Evolutionary conservation across 2,113 vertebrate species (phyloP).

Genomic region (Paracyprichromis sp.): DNA sequence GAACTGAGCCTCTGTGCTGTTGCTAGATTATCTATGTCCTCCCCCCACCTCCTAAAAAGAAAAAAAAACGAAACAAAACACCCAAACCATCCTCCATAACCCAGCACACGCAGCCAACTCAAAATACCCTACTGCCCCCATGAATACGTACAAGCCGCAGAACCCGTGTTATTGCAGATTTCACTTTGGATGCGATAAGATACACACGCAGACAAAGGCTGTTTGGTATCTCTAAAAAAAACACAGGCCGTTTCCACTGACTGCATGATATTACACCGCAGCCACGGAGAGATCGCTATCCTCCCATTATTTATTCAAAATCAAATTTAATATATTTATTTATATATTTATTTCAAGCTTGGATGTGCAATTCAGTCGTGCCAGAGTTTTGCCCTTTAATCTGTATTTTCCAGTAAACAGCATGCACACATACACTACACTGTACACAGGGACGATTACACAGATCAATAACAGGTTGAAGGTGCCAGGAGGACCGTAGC

Average conservation of each 20-base stretch:
- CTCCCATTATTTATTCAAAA: constrained; percentile 51
- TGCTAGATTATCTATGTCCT: constrained; percentile 23
- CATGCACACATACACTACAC: background rate
- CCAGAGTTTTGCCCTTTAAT: constrained; percentile 1
- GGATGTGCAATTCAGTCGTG: constrained; percentile 36
- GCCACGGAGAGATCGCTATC: background rate
- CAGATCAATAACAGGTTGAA: background rate
- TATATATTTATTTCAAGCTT: constrained; percentile 62
- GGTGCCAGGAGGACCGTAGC: background rate
- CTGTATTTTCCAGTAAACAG: constrained; percentile 10
- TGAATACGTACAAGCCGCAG: background rate
- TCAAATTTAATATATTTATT: constrained; percentile 57
- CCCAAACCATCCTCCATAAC: background rate
- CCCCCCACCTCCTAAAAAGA: background rate
- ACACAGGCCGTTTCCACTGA: constrained; percentile 6
- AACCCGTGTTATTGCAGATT: constrained; percentile 12
- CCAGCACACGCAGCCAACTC: background rate
- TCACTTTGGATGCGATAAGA: constrained; percentile 7
- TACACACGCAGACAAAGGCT: background rate
- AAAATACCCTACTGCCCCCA: background rate
- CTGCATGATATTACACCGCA: constrained; percentile 17
- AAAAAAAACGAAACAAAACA: background rate
- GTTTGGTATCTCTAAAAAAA: background rate
- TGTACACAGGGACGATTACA: background rate
- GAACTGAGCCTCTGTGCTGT: constrained; percentile 14